Evolutionary conservation across 2,888 invertebrate genomes (phyloP), one percentile per base, ranked within the genome.

Genomic region (Cheilosia vulpina): DNA sequence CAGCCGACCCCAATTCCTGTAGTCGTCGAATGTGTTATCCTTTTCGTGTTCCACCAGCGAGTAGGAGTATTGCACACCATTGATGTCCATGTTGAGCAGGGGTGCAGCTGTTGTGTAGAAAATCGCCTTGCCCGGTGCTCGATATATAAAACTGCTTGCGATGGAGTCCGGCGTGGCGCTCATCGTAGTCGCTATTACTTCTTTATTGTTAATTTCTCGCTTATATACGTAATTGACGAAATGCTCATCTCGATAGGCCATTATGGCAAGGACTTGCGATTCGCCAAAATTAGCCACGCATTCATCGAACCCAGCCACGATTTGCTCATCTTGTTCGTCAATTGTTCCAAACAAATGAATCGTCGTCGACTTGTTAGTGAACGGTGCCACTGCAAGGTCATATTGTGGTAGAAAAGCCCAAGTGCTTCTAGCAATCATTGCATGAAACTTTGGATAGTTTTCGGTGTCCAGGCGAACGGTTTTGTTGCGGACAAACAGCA

Each of bases 401-500:
- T 93, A 93, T 88, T 94, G 94, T 0, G 94, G 94, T 57, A 94
- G 90, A 60, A 94, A 93, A 78, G 94, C 89, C 90, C 92, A 93
- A n/a, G 91, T 91, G 87, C 92, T 93, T 53, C 92, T 92, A 84
- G 93, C 93, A 77, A 94, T 90, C 92, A 94, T 92, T 90, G 93
- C 93, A 89, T 94, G 90, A 87, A 94, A 91, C 87, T 93, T 90
- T 4, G 94, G 94, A 88, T 94, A 94, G 77, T 93, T 93, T 3
- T 92, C 93, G 76, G 93, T 93, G 71, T 93, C 93, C 85, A 94
- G 89, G 7, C 93, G 93, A 88, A 92, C 93, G 0, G 93, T 93
- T 73, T 93, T 93, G 90, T 94, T 94, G 88, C 94, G 93, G 75
- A 94, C 93, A 87, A 94, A 94, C 85, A 94, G 93, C 83, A 94